These are phyloP conservation scores for Eufriesea mexicana DNA, from an alignment of 1,140 invertebrate species.

Conservation along the genomic window DNA sequence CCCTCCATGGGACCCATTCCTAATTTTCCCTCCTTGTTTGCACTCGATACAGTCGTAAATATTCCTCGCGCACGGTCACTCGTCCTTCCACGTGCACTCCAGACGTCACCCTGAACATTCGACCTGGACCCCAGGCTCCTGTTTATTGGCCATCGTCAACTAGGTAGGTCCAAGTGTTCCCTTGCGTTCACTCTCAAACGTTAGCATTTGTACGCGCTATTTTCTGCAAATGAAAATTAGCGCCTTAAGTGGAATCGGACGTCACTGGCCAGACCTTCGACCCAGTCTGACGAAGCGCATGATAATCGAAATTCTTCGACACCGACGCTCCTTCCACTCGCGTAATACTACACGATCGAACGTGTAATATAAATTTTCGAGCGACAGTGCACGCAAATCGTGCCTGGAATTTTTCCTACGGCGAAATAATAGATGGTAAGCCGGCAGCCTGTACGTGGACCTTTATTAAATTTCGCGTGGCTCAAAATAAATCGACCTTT, in stretches of 20 bases:
- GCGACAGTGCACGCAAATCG: slow-evolving; percentile 52
- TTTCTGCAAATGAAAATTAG: neutral
- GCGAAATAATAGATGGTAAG: slow-evolving; percentile 56
- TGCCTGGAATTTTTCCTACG: slow-evolving; percentile 56
- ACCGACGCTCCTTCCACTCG: neutral
- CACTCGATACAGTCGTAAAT: too few relatives aligned
- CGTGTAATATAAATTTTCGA: slow-evolving; percentile 46
- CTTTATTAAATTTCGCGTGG: slow-evolving; percentile 54
- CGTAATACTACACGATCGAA: slow-evolving; percentile 34
- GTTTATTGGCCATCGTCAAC: too few relatives aligned
- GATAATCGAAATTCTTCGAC: slow-evolving; percentile 32
- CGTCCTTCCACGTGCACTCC: too few relatives aligned
- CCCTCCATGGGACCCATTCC: too few relatives aligned
- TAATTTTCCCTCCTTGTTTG: too few relatives aligned
- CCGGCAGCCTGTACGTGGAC: slow-evolving; percentile 31
- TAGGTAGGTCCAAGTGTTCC: too few relatives aligned
- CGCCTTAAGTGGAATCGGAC: slow-evolving; percentile 13
- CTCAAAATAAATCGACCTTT: slow-evolving; percentile 30
- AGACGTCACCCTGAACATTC: too few relatives aligned
- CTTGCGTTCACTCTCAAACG: too few relatives aligned
- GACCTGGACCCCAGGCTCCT: too few relatives aligned
- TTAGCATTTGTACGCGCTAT: too few relatives aligned
- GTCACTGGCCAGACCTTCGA: slow-evolving; percentile 8
- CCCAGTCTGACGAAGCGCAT: neutral
- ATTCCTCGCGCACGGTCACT: too few relatives aligned